Conservation (phyloP, 2,113 vertebrate species). For the Pangasianodon gigas region DNA sequence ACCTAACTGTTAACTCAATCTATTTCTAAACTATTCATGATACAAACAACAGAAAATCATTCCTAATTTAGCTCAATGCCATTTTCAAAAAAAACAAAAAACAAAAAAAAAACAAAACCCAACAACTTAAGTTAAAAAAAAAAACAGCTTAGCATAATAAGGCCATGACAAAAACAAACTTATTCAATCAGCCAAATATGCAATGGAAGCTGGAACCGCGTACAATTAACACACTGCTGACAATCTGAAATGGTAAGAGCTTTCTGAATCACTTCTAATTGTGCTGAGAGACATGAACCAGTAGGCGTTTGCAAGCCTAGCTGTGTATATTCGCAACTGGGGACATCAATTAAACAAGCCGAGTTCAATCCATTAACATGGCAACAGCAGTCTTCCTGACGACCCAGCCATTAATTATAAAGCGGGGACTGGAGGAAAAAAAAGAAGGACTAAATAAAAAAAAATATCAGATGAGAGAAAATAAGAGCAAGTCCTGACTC, state of each 20-base stretch:
- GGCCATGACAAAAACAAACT: slow-evolving; percentile 8
- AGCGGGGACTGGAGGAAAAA: slow-evolving; percentile 49
- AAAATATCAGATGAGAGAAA: slow-evolving; percentile 45
- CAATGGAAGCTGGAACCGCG: not conserved
- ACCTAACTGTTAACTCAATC: not conserved
- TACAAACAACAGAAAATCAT: not conserved
- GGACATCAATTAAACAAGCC: slow-evolving; percentile 64
- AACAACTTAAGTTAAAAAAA: not conserved
- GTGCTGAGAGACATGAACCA: not conserved
- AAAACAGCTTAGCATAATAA: not conserved
- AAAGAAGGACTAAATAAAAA: slow-evolving; percentile 37
- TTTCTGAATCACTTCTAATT: not conserved
- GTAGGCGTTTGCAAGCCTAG: not conserved
- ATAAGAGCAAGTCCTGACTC: slow-evolving; percentile 58
- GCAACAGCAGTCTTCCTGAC: slow-evolving; percentile 56
- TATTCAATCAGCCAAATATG: not conserved
- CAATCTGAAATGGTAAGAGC: slow-evolving; percentile 3
- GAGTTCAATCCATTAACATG: slow-evolving; percentile 69
- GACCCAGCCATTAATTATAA: slow-evolving; percentile 70
- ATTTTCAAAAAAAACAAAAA: slow-evolving; percentile 16
- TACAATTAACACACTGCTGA: not conserved
- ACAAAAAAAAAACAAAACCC: slow-evolving; percentile 11
- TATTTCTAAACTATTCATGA: not conserved
- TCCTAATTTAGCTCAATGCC: slow-evolving; percentile 5
- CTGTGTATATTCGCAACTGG: slow-evolving; percentile 23